Evolutionary conservation across 1,140 invertebrate genomes (phyloP), one percentile per base, ranked within the genome.

Genomic region (Tigriopus japonicus): DNA sequence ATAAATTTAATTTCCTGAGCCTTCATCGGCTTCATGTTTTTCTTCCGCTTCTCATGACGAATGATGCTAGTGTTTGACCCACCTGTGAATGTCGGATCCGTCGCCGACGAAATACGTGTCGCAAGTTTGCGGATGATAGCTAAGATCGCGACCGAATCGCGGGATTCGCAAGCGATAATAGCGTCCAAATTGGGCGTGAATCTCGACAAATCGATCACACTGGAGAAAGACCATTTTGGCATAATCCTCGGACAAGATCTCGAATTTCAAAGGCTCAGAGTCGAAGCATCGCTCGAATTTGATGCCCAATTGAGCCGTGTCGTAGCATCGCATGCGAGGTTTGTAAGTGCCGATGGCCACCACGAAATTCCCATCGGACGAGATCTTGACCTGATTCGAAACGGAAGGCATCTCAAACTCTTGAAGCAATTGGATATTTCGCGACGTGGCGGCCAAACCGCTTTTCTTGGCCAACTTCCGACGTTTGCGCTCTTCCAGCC

Each of bases 261-360:
- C 81, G 77, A 92, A 90, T 52, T 82, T 81, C 19, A 90, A 78
- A 40, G 89, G 87, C 78, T 98, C 93, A 1, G 90, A 85, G 76
- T 99, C 96, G 67, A 98, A 84, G 70, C 95, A 96, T 67, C 95
- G 78, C 73, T 98, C 94, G 78, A 98, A 99, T 75, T 99, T 99
- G 67, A 98, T 77, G 1, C 93, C 93, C 63, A 98, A 75, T 73
- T 98, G 88, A 66, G 86, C 82, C 0, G 97, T 85, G 76, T 99
- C 95, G 73, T 82, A 99, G 74, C 94, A 98, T 71, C 90, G 85
- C 0, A 99, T 73, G 68, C 88, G 76, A 15, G 96, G 96, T 71
- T 98, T 98, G 69, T 99, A 99, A 62, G 90, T 87, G 41, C 94
- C 93, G 40, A 91, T 86, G 21, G 85, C 86, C 65, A 97, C 75